Evolutionary conservation across 2,113 vertebrate species (phyloP), one percentile per base, ranked within the genome.

Genomic region (Monopterus albus): DNA sequence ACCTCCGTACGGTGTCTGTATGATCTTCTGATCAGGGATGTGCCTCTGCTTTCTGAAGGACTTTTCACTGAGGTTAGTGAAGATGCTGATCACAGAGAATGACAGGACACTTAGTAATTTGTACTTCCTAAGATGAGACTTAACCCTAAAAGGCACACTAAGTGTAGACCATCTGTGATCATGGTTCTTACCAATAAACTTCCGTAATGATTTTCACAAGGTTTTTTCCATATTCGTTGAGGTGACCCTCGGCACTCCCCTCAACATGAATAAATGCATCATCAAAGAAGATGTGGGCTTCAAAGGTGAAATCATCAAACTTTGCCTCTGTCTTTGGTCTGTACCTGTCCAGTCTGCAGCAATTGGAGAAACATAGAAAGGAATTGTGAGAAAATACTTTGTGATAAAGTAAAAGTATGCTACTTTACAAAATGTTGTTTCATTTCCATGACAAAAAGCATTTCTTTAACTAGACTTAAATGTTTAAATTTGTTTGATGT

Each of bases 241-340:
- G 75, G 25, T 73, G 80, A 1, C 49, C 57, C 5, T 40, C 73
- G 8, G 14, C 33, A 46, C 58, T 72, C 7, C 77, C 82, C 1
- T 57, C 10, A 0, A 64, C 75, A 0, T 57, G 4, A 43, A 28
- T 5, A 51, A 91, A 92, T 1, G 91, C 91, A 0, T 91, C 86
- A 40, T 91, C 86, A 51, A 91, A 90, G 83, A 72, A 90, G 61
- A 91, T 78, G 8, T 90, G 90, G 4, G 85, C 72, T 71, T 91
- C 90, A n/a, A 90, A 91, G 23, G 21, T 62, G 7, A 84, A 84
- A 67, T 91, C 75, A 0, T 49, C 31, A 3, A 1, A 0, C 36
- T 60, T 43, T 0, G 4, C 0, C 0, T 61, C 38, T 0, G 0
- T 60, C 56, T 76, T 87, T 40, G 92, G 90, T 35, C 90, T 85